Conservation (phyloP, 2,113 vertebrate genomes). For the Pangasianodon gigas region DNA sequence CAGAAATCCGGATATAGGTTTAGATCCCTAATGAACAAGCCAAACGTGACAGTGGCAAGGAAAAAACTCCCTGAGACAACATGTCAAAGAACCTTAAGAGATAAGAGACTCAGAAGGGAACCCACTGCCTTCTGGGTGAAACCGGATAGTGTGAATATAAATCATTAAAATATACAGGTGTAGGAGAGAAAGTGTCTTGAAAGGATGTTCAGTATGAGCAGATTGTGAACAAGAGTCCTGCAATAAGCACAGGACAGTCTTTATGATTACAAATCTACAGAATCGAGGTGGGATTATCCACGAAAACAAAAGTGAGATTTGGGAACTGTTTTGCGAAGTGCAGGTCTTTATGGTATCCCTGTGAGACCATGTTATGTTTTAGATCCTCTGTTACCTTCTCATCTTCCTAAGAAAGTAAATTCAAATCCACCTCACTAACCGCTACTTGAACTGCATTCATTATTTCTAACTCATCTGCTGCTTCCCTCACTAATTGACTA, state of each 20-base stretch:
- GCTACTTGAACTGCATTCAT: conserved; percentile 7
- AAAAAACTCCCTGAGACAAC: not conserved
- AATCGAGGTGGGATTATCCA: not conserved
- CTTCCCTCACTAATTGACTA: not conserved
- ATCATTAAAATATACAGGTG: not conserved
- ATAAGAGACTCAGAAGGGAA: not conserved
- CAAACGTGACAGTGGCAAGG: not conserved
- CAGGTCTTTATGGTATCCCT: not conserved
- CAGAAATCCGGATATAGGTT: not conserved
- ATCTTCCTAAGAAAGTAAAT: not conserved
- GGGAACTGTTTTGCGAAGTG: not conserved
- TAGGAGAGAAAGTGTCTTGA: not conserved
- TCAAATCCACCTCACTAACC: not conserved
- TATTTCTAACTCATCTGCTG: not conserved
- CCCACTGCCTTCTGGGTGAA: not conserved
- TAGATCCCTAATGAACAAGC: not conserved
- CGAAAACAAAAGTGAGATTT: not conserved
- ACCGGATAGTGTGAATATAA: not conserved
- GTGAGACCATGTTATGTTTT: not conserved
- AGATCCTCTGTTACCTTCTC: not conserved
- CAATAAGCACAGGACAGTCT: not conserved
- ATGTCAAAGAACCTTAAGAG: not conserved
- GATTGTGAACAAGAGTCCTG: not conserved
- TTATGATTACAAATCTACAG: not conserved
- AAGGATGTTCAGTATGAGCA: not conserved